Evolutionary conservation across 1,140 invertebrate genomes (phyloP).

Genomic region (Scaptomyza pallida): DNA sequence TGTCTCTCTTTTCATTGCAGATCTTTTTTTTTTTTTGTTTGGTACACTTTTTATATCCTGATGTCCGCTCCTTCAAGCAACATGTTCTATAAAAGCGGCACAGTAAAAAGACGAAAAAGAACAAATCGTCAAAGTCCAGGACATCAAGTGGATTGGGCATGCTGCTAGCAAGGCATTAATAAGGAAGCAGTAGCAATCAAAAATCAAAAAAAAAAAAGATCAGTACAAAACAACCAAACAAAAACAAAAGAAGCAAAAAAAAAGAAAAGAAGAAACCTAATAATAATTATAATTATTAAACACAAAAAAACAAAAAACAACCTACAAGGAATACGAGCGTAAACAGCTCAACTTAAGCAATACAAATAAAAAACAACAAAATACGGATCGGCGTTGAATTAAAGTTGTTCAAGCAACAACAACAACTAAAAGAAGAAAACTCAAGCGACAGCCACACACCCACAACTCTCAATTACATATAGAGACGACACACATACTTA

Average conservation of each 20-base stretch:
- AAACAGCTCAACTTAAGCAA: background rate
- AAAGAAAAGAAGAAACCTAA: background rate
- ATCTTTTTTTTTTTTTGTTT: conserved; percentile 36
- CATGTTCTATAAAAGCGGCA: conserved; percentile 76
- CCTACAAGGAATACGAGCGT: background rate
- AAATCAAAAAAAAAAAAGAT: conserved; percentile 23
- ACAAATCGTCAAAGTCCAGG: conserved; percentile 63
- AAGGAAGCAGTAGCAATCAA: conserved; percentile 30
- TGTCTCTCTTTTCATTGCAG: conserved; percentile 31
- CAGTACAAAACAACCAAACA: conserved; percentile 2
- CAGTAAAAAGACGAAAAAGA: conserved; percentile 77
- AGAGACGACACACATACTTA: background rate
- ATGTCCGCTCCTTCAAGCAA: conserved; percentile 77
- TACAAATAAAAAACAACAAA: conserved; percentile 10
- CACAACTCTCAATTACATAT: conserved; percentile 7
- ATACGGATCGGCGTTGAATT: conserved; percentile 2
- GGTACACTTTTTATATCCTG: conserved; percentile 44
- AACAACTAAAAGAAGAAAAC: conserved; percentile 21
- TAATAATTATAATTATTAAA: too few relatives aligned
- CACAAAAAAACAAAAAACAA: conserved; percentile 1
- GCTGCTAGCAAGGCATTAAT: conserved; percentile 57
- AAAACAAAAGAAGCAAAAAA: conserved; percentile 14
- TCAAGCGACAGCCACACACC: conserved; percentile 7
- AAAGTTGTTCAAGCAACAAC: conserved; percentile 1
- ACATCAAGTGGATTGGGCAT: conserved; percentile 37